These are phyloP conservation scores for Acromyrmex charruanus DNA, from an alignment of 1,140 invertebrate species.

Conservation along the genomic window DNA sequence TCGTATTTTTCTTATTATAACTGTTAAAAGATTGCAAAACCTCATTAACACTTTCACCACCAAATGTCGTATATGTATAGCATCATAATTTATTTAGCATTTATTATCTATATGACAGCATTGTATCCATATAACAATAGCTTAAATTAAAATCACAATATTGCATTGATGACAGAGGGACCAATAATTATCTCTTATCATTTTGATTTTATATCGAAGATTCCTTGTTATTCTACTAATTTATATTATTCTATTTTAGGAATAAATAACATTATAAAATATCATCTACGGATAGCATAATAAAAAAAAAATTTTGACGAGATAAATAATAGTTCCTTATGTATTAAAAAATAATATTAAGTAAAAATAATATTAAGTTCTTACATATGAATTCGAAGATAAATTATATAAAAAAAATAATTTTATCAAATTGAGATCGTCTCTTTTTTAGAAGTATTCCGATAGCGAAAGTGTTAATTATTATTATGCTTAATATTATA, in stretches of 20 bases:
- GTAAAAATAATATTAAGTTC: not conserved
- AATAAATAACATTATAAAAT: not conserved
- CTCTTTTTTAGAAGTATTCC: not conserved
- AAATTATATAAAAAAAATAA: not conserved
- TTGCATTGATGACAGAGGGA: not conserved
- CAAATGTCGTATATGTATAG: not conserved
- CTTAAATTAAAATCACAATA: not conserved
- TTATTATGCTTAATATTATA: not conserved
- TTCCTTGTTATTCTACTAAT: not conserved
- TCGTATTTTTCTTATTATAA: not conserved
- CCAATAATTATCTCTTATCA: conserved; percentile 9
- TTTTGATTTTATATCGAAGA: conserved; percentile 13
- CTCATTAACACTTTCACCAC: conserved; percentile 6
- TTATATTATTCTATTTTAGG: not conserved
- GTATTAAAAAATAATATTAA: not conserved
- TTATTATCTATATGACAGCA: not conserved
- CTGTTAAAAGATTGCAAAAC: not conserved
- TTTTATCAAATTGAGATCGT: not conserved
- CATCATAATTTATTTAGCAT: conserved; percentile 8
- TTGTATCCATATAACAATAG: not conserved
- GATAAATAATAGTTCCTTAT: not conserved
- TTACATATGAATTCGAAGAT: too few relatives aligned
- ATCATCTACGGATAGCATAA: not conserved
- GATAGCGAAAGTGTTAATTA: conserved; percentile 12
- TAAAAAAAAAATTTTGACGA: not conserved